These are phyloP conservation scores for Furcifer pardalis DNA, from an alignment of 2,797 vertebrate genomes.

Conservation along the genomic window DNA sequence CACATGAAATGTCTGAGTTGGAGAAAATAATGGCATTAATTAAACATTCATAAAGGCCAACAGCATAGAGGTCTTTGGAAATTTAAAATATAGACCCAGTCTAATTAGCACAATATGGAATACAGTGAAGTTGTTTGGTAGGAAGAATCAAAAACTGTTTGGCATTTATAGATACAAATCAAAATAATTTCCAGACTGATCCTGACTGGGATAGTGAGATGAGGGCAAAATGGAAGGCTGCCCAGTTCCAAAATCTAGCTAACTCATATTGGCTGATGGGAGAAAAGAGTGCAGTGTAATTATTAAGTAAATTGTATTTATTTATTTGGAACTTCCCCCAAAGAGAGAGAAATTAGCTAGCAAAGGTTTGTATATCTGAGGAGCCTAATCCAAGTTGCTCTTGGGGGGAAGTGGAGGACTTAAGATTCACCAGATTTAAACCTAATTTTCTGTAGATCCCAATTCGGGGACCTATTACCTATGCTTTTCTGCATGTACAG, in stretches of 20 bases:
- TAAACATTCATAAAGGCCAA: slow-evolving; percentile 34
- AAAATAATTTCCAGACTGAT: not conserved
- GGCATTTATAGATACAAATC: not conserved
- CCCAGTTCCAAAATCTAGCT: not conserved
- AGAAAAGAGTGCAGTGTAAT: not conserved
- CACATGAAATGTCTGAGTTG: slow-evolving; percentile 26
- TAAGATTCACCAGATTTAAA: too few relatives aligned
- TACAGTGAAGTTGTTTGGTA: not conserved
- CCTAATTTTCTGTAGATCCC: not conserved
- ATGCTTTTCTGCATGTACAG: too few relatives aligned
- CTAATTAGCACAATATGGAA: slow-evolving; percentile 33
- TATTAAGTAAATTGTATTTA: too few relatives aligned
- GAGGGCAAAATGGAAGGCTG: not conserved
- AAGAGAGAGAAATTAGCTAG: not conserved
- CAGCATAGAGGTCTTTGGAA: slow-evolving; percentile 8
- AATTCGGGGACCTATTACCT: not conserved
- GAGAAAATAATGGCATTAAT: slow-evolving; percentile 3
- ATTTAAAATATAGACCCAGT: not conserved
- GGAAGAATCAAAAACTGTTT: not conserved
- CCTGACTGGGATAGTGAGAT: too few relatives aligned
- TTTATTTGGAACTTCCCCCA: not conserved
- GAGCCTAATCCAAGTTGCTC: not conserved
- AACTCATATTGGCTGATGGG: not conserved
- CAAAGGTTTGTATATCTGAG: too few relatives aligned
- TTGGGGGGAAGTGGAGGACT: not conserved